phyloP scores from a whole-genome alignment of 2,888 invertebrate species.

The Meliscaeva auricollis region DNA sequence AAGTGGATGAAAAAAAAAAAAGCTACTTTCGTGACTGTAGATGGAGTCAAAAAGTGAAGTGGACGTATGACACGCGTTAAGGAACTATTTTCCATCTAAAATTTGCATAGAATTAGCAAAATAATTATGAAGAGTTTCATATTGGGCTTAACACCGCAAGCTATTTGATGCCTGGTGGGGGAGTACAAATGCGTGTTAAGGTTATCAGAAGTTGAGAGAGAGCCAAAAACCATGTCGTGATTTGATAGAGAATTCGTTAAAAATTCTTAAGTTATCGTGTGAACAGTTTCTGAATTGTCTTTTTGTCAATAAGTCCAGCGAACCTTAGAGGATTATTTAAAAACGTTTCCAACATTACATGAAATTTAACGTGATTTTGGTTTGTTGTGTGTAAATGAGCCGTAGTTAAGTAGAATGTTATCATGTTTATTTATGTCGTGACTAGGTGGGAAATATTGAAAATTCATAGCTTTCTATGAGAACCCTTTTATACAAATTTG shows the following conservation, averaged over 20 bases:
- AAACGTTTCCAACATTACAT: neutral
- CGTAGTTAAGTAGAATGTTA: no score
- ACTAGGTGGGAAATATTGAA: no score
- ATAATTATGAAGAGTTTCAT: slow-evolving; percentile 29
- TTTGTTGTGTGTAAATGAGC: neutral
- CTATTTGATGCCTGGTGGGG: neutral
- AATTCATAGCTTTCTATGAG: no score
- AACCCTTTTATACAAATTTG: no score
- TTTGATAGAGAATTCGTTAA: neutral
- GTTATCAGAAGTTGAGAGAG: neutral
- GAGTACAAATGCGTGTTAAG: slow-evolving; percentile 47
- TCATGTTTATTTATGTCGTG: no score
- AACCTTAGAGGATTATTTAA: no score
- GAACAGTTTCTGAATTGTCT: slow-evolving; percentile 43
- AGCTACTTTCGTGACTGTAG: slow-evolving; percentile 49
- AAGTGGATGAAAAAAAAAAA: slow-evolving; percentile 20
- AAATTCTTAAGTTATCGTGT: slow-evolving; percentile 30
- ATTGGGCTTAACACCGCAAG: neutral
- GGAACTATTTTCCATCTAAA: neutral
- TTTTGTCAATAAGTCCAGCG: slow-evolving; percentile 3
- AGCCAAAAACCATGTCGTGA: slow-evolving; percentile 41
- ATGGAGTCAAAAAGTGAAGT: slow-evolving; percentile 18
- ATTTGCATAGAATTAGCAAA: slow-evolving; percentile 48
- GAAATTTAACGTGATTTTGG: neutral
- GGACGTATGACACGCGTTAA: slow-evolving; percentile 50